Evolutionary conservation across 2,888 invertebrate species (phyloP).

Genomic region (Kuschelorhynchus macadamiae): DNA sequence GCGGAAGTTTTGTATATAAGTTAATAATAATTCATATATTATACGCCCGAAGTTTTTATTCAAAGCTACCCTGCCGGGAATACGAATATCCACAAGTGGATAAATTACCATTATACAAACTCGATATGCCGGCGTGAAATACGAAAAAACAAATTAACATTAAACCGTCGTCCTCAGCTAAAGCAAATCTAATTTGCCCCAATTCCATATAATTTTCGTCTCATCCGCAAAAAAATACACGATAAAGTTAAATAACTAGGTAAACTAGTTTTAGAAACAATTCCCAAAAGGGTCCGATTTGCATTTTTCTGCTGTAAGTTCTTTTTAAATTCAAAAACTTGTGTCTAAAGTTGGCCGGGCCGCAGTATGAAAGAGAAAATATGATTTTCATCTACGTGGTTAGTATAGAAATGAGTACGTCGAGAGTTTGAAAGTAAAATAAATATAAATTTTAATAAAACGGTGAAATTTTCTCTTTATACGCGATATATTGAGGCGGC

Average conservation of each 20-base stretch:
- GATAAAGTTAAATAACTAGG: constrained; percentile 24
- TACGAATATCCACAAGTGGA: too few relatives aligned
- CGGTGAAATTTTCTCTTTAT: constrained; percentile 3
- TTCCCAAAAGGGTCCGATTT: constrained; percentile 35
- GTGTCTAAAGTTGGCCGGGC: constrained; percentile 17
- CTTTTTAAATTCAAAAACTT: constrained; percentile 38
- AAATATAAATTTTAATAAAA: constrained; percentile 15
- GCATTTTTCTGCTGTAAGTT: constrained; percentile 32
- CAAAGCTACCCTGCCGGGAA: too few relatives aligned
- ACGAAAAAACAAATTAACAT: too few relatives aligned
- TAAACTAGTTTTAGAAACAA: constrained; percentile 34
- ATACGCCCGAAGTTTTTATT: too few relatives aligned
- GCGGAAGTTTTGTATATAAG: too few relatives aligned
- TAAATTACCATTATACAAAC: too few relatives aligned
- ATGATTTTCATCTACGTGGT: constrained; percentile 35
- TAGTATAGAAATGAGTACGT: constrained; percentile 15
- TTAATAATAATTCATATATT: too few relatives aligned
- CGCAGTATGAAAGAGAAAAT: constrained; percentile 34
- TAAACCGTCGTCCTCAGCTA: too few relatives aligned
- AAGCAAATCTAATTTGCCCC: too few relatives aligned
- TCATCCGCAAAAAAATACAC: background rate
- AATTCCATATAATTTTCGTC: too few relatives aligned
- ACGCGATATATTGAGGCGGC: too few relatives aligned
- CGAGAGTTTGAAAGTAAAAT: constrained; percentile 13
- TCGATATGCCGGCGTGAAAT: too few relatives aligned